Conservation (phyloP, 2,797 vertebrate species). For the Micromesistius poutassou region DNA sequence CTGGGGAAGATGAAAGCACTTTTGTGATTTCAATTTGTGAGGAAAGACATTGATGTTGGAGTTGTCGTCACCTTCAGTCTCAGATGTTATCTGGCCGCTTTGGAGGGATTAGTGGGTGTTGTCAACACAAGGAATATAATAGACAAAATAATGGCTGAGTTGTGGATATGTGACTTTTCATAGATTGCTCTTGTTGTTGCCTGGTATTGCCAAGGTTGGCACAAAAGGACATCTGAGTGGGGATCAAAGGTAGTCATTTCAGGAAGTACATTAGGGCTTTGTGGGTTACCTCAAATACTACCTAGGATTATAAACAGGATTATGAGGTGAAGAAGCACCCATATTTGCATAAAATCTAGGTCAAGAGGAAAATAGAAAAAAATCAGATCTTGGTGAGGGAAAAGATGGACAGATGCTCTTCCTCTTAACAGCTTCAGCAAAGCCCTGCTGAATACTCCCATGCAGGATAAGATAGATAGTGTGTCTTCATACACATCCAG, state of each 20-base stretch:
- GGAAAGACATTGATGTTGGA: neutral
- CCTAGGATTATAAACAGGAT: neutral
- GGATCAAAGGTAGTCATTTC: neutral
- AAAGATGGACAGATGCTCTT: neutral
- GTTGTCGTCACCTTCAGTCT: neutral
- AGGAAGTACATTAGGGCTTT: neutral
- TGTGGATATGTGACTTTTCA: neutral
- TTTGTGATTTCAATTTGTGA: no score
- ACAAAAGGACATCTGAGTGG: neutral
- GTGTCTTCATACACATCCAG: neutral
- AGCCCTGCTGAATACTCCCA: neutral
- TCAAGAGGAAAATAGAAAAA: neutral
- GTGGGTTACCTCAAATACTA: neutral
- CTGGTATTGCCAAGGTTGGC: neutral
- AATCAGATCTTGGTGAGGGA: neutral
- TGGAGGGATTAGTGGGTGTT: neutral
- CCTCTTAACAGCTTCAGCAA: neutral
- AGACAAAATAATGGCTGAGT: neutral
- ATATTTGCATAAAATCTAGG: neutral
- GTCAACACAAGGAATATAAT: neutral
- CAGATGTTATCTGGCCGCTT: neutral
- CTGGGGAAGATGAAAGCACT: neutral
- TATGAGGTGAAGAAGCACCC: neutral
- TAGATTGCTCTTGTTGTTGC: neutral
- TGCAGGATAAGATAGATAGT: neutral